phyloP scores from a whole-genome alignment of 2,888 invertebrate species.

The Ophion slaviceki region DNA sequence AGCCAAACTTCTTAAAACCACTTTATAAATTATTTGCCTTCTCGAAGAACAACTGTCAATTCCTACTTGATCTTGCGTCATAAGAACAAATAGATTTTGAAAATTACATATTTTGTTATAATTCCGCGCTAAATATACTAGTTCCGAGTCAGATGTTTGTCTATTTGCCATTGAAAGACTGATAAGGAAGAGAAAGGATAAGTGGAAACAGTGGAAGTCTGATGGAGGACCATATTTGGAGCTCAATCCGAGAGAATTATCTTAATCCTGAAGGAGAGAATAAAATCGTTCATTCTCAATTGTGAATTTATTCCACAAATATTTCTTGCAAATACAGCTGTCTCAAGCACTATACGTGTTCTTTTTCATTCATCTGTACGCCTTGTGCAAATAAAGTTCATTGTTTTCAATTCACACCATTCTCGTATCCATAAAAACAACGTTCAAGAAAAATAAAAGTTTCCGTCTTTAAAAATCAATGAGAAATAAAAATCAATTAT shows the following conservation, averaged over 20 bases:
- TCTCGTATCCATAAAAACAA: too few species aligned
- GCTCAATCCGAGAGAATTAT: background rate
- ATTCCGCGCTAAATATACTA: background rate
- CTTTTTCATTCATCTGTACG: background rate
- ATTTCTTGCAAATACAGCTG: background rate
- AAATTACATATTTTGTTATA: background rate
- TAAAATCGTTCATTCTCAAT: background rate
- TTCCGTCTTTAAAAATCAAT: too few species aligned
- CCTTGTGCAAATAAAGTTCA: background rate
- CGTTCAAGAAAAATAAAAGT: too few species aligned
- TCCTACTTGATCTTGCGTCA: background rate
- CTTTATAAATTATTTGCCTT: background rate
- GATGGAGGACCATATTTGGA: background rate
- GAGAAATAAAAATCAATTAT: too few species aligned
- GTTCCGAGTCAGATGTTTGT: background rate
- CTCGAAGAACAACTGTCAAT: background rate
- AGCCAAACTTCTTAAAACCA: background rate
- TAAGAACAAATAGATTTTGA: background rate
- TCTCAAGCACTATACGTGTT: background rate
- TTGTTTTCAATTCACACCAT: too few species aligned
- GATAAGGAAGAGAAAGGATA: background rate
- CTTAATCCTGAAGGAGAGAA: background rate
- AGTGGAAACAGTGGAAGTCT: background rate
- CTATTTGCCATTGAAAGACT: background rate
- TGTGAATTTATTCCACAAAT: background rate